Conservation (phyloP, 2,113 vertebrate species). For the human region DNA sequence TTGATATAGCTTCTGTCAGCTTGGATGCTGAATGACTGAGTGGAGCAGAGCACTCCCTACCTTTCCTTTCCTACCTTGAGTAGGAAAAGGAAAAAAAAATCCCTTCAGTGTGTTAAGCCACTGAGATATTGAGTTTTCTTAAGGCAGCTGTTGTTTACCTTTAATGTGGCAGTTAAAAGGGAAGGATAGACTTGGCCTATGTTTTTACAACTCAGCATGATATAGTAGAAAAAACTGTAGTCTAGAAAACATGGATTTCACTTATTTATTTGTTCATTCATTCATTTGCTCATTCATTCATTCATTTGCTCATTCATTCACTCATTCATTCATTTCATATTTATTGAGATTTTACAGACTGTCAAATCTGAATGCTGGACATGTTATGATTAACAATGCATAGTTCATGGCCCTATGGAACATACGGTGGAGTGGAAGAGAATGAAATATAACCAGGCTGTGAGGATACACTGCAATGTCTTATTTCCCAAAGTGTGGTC, state of each 20-base stretch:
- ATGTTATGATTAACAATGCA: slow-evolving; percentile 25
- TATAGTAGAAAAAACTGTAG: not conserved
- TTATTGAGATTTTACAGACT: slow-evolving; percentile 39
- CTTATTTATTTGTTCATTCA: not conserved
- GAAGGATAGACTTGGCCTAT: not conserved
- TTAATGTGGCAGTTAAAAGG: not conserved
- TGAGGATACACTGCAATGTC: not conserved
- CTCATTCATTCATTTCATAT: slow-evolving; percentile 31
- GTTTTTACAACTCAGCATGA: not conserved
- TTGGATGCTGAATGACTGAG: not conserved
- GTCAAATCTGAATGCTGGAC: not conserved
- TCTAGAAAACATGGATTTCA: not conserved
- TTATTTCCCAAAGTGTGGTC: not conserved
- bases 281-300: not conserved
- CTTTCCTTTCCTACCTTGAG: not conserved
- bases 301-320: not conserved
- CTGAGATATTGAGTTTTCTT: not conserved
- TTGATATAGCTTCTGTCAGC: not conserved
- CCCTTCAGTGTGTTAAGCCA: not conserved
- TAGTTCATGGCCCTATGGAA: not conserved
- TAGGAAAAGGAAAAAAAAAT: not conserved
- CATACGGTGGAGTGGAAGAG: not conserved
- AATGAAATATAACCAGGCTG: not conserved
- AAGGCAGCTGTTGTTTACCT: not conserved
- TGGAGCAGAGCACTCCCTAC: not conserved